Evolutionary conservation across 2,888 invertebrate species (phyloP).

Genomic region (Torymus aiolomorphi): DNA sequence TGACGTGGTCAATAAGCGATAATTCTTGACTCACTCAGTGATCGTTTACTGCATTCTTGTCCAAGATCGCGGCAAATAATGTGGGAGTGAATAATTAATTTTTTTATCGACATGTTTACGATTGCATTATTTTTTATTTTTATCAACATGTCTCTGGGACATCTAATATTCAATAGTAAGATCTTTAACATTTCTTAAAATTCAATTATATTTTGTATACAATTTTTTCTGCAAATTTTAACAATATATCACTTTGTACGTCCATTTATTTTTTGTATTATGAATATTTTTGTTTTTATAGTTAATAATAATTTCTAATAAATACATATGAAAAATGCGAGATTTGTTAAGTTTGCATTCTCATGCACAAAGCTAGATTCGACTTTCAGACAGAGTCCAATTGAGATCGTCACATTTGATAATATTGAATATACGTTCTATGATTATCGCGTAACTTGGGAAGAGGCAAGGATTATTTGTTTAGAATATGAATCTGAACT

Average conservation of each 20-base stretch:
- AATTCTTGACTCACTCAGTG: not conserved
- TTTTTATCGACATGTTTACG: not conserved
- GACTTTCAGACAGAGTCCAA: slow-evolving; percentile 14
- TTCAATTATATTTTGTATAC: too few relatives aligned
- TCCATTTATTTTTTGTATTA: not conserved
- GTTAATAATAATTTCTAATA: too few relatives aligned
- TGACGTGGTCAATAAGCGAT: slow-evolving; percentile 7
- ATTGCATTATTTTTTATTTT: too few relatives aligned
- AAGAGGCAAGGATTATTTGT: slow-evolving; percentile 61
- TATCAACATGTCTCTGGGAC: too few relatives aligned
- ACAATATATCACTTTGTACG: too few relatives aligned
- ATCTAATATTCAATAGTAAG: too few relatives aligned
- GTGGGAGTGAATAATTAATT: not conserved
- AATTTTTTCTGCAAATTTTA: too few relatives aligned
- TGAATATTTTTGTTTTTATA: too few relatives aligned
- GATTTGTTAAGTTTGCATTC: slow-evolving; percentile 24
- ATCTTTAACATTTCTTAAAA: too few relatives aligned
- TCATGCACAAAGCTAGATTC: slow-evolving; percentile 27
- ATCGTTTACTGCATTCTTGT: not conserved
- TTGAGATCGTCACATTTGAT: slow-evolving; percentile 31
- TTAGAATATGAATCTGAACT: slow-evolving; percentile 59
- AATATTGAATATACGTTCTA: slow-evolving; percentile 60
- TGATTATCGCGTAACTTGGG: slow-evolving; percentile 61
- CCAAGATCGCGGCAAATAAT: not conserved
- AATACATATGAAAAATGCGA: too few relatives aligned